Evolutionary conservation across 2,888 invertebrate species (phyloP).

Genomic region (Athrips mouffetella): DNA sequence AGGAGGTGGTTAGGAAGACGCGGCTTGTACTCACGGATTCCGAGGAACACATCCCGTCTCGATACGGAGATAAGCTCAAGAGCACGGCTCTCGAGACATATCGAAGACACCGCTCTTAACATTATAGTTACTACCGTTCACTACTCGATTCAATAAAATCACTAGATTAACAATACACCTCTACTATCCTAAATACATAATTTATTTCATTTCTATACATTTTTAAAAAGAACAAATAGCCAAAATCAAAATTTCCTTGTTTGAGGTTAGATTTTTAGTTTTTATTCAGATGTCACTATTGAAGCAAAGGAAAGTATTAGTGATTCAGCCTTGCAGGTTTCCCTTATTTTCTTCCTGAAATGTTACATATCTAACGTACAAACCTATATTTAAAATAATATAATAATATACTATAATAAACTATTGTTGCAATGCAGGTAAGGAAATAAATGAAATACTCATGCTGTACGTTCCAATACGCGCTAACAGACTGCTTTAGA

Average conservation of each 20-base stretch:
- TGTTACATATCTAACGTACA: no score
- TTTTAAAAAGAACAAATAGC: not conserved
- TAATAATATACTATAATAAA: no score
- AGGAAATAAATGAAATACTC: no score
- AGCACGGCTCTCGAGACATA: conserved; percentile 47
- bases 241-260: conserved; percentile 1
- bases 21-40: conserved; percentile 53
- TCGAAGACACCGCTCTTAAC: conserved; percentile 52
- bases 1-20: no score
- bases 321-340: no score
- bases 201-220: conserved; percentile 10
- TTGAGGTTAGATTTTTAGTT: conserved; percentile 4
- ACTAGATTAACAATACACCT: conserved; percentile 1
- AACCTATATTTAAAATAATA: no score
- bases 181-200: not conserved
- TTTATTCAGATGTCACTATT: no score
- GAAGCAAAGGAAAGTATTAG: no score
- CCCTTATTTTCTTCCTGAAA: no score
- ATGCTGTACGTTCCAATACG: no score
- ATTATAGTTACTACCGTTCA: conserved; percentile 30
- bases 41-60: conserved; percentile 47
- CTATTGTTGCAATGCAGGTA: no score
- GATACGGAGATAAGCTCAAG: conserved; percentile 39
- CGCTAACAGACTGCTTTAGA: no score
- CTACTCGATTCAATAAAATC: not conserved